phyloP scores from a whole-genome alignment of 2,113 vertebrate genomes.

The Tichodroma muraria region DNA sequence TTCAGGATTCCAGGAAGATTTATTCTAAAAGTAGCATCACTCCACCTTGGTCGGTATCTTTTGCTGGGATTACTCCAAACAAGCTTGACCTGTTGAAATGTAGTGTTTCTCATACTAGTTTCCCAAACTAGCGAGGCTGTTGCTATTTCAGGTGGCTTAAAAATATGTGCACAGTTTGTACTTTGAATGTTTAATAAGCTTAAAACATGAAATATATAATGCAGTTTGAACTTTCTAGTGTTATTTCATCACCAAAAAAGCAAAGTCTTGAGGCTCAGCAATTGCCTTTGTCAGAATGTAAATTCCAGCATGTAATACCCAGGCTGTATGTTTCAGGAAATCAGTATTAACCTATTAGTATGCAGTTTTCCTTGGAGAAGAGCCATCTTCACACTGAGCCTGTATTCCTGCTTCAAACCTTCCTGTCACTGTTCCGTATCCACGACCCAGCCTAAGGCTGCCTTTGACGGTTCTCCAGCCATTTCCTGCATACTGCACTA shows the following conservation, averaged over 20 bases:
- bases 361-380: conserved; percentile 76
- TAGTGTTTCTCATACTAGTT: conserved; percentile 16
- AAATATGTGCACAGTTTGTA: conserved; percentile 55
- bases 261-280: conserved; percentile 56
- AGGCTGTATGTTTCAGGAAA: conserved; percentile 69
- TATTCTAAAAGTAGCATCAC: background rate
- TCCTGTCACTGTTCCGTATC: conserved; percentile 77
- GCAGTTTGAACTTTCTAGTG: conserved; percentile 60
- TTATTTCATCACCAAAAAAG: conserved; percentile 66
- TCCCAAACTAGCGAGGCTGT: background rate
- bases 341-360: conserved; percentile 67
- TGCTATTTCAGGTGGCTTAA: conserved; percentile 71
- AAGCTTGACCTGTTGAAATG: conserved; percentile 14
- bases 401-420: conserved; percentile 66
- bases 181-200: conserved; percentile 67
- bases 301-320: conserved; percentile 72
- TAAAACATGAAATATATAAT: conserved; percentile 62
- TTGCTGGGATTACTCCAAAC: background rate
- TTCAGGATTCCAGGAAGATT: background rate
- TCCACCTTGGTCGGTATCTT: background rate
- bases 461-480: conserved; percentile 77
- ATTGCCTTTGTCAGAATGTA: conserved; percentile 60
- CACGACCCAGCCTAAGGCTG: conserved; percentile 75
- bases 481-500: conserved; percentile 93
- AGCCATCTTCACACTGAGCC: conserved; percentile 75